Evolutionary conservation across 2,888 invertebrate species (phyloP), one percentile per base, ranked within the genome.

Genomic region (Phorcus lineatus): DNA sequence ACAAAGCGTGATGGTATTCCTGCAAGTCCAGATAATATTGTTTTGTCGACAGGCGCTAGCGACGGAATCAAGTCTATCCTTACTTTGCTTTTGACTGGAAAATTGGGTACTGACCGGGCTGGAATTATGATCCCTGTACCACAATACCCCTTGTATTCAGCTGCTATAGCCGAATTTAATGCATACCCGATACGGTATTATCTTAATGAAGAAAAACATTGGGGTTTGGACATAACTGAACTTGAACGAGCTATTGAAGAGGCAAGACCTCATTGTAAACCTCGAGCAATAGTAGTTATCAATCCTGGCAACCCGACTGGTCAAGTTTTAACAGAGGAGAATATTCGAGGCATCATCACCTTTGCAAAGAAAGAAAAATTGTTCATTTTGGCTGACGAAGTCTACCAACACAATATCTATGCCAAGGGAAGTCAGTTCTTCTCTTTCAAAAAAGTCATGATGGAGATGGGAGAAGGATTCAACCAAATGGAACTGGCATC

Each of bases 81-180:
- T 88, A 96, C 96, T 93, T 93, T 97, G 86, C 78, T 92, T 78
- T 90, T 93, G 88, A 92, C 92, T 0, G 91, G 90, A 11, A 84
- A 89, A 76, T 79, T 52, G 2, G 91, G 91, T 11, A 83, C 79
- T 0, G 85, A 87, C 88, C 93, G 94, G 80, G 95, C 96, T 0
- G 99, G 98, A 2, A 96, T 99, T 17, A 95, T 99, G 97, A 96
- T 99, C 87, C 99, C 99, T 0, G 99, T 98, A 91, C 99, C 99
- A 0, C 99, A 99, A 93, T 99, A 99, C 94, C 99, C 99, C 0
- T 94, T 99, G 28, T 99, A 99, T 94, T 98, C 99, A 0, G 99
- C 99, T 0, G 95, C 98, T 0, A 94, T 99, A 62, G 96, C 98
- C 1, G 99, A 99, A 94, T 98, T 96, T 93, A 96, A 96, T 79